A percentile compares a stretch with the other conserved stretches of the same genome.
Conservation (phyloP, 2,113 vertebrate species). For the Phaetusa simplex region DNA sequence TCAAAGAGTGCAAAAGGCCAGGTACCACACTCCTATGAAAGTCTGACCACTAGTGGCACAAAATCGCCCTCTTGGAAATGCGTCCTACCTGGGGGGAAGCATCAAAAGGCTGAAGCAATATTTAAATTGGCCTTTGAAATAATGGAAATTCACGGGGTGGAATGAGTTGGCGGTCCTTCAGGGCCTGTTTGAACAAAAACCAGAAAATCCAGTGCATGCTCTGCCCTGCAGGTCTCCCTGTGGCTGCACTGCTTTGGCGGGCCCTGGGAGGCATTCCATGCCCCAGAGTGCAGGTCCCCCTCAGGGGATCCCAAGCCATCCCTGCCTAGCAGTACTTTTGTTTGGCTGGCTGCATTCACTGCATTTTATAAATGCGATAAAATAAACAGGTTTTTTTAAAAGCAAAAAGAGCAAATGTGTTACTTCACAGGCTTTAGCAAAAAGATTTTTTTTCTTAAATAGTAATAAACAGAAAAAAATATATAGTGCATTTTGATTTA, state of each 20-base stretch:
- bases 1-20: not conserved
- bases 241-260: accelerated
- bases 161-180: not conserved
- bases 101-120: not conserved
- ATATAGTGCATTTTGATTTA: not conserved
- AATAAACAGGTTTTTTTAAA: not conserved
- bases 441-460: not conserved
- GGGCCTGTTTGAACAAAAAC: not conserved
- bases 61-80: not conserved
- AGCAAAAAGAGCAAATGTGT: too few relatives aligned
- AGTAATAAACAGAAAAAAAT: not conserved
- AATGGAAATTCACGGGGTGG: not conserved
- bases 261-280: accelerated
- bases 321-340: not conserved
- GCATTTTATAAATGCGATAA: not conserved
- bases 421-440: not conserved
- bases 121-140: not conserved
- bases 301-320: not conserved
- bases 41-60: not conserved
- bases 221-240: not conserved
- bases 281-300: not conserved
- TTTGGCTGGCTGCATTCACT: not conserved
- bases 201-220: not conserved
- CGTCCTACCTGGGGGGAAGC: not conserved
- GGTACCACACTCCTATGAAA: not conserved